Conservation (phyloP, 2,888 invertebrate species). For the Alitta virens region DNA sequence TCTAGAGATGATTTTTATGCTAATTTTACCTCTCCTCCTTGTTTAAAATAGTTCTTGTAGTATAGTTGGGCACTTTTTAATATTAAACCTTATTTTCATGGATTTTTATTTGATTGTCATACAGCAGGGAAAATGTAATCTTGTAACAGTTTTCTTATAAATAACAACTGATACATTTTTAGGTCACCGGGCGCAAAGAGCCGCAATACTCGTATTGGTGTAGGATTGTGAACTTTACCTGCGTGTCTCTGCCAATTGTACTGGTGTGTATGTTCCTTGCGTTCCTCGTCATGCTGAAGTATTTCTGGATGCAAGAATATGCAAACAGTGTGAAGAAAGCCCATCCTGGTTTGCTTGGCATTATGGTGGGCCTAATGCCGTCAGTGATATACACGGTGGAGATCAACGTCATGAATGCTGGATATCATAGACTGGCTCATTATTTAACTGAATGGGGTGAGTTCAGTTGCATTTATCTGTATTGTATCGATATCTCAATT, state of each 20-base stretch:
- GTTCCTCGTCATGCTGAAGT: constrained; percentile 69
- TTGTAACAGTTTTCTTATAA: no score
- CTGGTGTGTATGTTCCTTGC: constrained; percentile 65
- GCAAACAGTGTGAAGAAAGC: neutral
- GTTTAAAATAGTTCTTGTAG: no score
- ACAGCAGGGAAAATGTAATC: no score
- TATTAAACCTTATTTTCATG: no score
- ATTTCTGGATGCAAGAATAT: constrained; percentile 63
- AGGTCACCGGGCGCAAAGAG: constrained; percentile 67
- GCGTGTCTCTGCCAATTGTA: constrained; percentile 70
- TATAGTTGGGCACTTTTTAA: no score
- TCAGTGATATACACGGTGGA: constrained; percentile 70
- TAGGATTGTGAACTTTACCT: constrained; percentile 64
- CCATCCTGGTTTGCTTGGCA: constrained; percentile 17
- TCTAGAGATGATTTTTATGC: no score
- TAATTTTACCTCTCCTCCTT: no score
- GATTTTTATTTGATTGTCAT: no score
- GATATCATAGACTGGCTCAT: constrained; percentile 70
- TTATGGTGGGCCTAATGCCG: constrained; percentile 59
- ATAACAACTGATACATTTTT: no score
- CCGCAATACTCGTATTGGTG: constrained; percentile 65
- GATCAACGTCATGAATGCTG: constrained; percentile 69
- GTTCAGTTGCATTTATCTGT: no score
- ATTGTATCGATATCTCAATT: no score
- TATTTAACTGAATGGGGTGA: constrained; percentile 72